Percentiles rank a stretch among this genome's conserved stretches.
Conservation (phyloP, 2,113 vertebrate species). For the Prietella phreatophila region DNA sequence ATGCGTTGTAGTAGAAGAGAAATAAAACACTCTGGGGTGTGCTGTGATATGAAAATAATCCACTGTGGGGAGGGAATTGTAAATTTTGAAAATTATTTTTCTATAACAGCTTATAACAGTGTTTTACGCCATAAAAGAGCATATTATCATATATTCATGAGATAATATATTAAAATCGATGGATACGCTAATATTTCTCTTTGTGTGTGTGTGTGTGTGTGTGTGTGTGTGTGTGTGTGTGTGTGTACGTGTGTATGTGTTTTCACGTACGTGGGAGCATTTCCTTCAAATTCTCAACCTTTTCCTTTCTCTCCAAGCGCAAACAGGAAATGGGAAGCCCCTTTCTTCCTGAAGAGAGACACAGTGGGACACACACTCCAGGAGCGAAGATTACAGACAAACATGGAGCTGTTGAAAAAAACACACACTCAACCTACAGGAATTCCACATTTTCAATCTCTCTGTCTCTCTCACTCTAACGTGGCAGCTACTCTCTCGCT, state of each 20-base stretch:
- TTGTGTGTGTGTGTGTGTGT: slow-evolving; percentile 23
- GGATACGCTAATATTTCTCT: slow-evolving; percentile 4
- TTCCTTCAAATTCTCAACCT: slow-evolving; percentile 40
- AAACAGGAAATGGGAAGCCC: slow-evolving; percentile 65
- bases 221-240: not conserved
- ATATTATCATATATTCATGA: not conserved
- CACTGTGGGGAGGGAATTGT: not conserved
- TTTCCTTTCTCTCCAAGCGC: slow-evolving; percentile 55
- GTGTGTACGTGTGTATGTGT: slow-evolving; percentile 10
- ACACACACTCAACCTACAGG: slow-evolving; percentile 6
- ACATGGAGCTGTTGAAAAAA: not conserved
- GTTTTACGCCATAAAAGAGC: not conserved
- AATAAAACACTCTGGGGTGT: not conserved
- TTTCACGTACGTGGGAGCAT: slow-evolving; percentile 23
- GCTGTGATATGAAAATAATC: not conserved
- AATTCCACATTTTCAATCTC: slow-evolving; percentile 3
- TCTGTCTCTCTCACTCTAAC: not conserved
- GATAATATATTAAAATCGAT: not conserved
- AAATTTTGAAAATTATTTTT: not conserved
- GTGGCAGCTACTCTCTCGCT: not conserved
- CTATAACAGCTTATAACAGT: not conserved
- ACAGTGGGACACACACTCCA: slow-evolving; percentile 50
- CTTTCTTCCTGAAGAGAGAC: slow-evolving; percentile 59
- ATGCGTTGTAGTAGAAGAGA: not conserved
- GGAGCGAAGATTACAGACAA: slow-evolving; percentile 24